phyloP scores from a whole-genome alignment of 2,113 vertebrate species.

The Psilopogon haemacephalus region DNA sequence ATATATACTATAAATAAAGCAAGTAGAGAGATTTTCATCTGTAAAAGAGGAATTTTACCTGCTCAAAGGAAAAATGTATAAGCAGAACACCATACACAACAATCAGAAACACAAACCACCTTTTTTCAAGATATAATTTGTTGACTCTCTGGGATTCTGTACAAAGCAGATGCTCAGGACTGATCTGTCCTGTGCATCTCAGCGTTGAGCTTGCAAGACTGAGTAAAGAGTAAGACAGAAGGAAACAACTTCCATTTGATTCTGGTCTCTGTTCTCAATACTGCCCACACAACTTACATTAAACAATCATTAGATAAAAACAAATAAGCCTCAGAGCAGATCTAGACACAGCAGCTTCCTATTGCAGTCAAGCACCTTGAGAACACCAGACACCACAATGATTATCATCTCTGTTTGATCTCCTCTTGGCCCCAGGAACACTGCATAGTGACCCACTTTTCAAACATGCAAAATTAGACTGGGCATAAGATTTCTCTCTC shows the following conservation, averaged over 20 bases:
- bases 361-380: background rate
- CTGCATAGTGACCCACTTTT: background rate
- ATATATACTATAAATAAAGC: background rate
- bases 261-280: background rate
- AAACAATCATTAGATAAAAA: background rate
- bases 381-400: background rate
- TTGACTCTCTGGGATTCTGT: background rate
- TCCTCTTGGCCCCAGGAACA: background rate
- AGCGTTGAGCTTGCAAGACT: background rate
- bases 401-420: background rate
- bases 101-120: background rate
- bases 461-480: background rate
- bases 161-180: background rate
- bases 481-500: background rate
- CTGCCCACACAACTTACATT: background rate
- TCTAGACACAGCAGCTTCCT: background rate
- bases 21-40: background rate
- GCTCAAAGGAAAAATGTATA: background rate
- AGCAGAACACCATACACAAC: background rate
- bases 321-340: background rate
- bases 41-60: background rate
- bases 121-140: background rate
- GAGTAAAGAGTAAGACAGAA: background rate
- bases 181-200: background rate
- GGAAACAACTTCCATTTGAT: background rate